Evolutionary conservation across 2,113 vertebrate genomes (phyloP).

Genomic region (Scatophagus argus): DNA sequence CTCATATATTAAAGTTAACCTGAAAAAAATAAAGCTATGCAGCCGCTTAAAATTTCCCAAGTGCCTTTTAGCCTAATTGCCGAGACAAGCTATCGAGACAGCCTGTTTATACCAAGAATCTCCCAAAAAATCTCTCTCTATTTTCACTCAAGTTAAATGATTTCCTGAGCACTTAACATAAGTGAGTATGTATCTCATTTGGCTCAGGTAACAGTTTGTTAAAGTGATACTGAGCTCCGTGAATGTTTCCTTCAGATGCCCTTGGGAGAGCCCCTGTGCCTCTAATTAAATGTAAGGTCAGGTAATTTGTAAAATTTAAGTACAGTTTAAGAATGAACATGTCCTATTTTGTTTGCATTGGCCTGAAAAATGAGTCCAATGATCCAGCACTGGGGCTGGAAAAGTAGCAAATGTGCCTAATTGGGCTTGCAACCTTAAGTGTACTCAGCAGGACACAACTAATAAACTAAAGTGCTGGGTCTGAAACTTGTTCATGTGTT

Average conservation of each 20-base stretch:
- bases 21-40: constrained; percentile 25
- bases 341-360: constrained; percentile 49
- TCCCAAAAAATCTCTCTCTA: not conserved
- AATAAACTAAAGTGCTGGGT: constrained; percentile 52
- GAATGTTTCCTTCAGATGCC: constrained; percentile 3
- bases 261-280: not conserved
- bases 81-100: constrained; percentile 9
- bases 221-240: constrained; percentile 20
- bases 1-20: constrained; percentile 35
- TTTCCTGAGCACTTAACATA: not conserved
- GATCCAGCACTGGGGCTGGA: constrained; percentile 30
- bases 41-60: constrained; percentile 25
- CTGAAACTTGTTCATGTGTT: constrained; percentile 31
- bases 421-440: constrained; percentile 59
- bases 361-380: constrained; percentile 30
- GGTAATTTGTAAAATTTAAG: constrained; percentile 49
- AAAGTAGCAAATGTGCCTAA: constrained; percentile 58
- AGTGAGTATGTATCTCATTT: constrained; percentile 8
- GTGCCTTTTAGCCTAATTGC: constrained; percentile 46
- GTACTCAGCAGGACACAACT: constrained; percentile 63
- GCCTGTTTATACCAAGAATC: constrained; percentile 24
- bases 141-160: not conserved
- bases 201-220: constrained; percentile 9
- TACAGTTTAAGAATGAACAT: constrained; percentile 37
- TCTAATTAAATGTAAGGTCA: constrained; percentile 47